Evolutionary conservation across 2,113 vertebrate genomes (phyloP).

Genomic region (Sinocyclocheilus maitianheensis): DNA sequence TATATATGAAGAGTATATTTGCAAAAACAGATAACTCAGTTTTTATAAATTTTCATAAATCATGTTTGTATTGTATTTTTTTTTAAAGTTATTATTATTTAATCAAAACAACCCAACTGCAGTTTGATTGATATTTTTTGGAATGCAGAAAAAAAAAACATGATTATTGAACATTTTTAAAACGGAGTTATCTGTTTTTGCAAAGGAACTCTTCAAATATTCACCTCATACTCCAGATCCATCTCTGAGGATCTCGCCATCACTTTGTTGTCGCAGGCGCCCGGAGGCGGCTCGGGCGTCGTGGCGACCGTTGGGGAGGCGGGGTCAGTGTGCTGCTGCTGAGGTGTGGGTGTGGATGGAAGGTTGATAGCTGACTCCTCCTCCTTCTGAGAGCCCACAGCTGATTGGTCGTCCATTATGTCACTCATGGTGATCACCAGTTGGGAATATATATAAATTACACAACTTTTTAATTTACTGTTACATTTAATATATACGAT

Average conservation of each 20-base stretch:
- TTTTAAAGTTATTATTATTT: too few species aligned
- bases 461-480: not conserved
- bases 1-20: too few species aligned
- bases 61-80: too few species aligned
- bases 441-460: slow-evolving; percentile 72
- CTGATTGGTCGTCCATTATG: slow-evolving; percentile 86
- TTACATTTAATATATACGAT: not conserved
- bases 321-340: slow-evolving; percentile 88
- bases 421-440: slow-evolving; percentile 84
- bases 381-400: slow-evolving; percentile 72
- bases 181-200: too few species aligned
- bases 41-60: too few species aligned
- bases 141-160: too few species aligned
- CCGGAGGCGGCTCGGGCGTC: slow-evolving; percentile 84
- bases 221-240: slow-evolving; percentile 88
- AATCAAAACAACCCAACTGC: too few species aligned
- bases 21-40: too few species aligned
- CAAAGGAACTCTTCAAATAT: not conserved
- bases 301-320: slow-evolving; percentile 91
- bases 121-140: too few species aligned
- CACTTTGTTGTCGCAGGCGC: slow-evolving; percentile 82
- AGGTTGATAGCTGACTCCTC: slow-evolving; percentile 68
- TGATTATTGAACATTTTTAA: too few species aligned
- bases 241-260: slow-evolving; percentile 74
- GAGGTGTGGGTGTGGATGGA: slow-evolving; percentile 42